phyloP scores from a whole-genome alignment of 2,113 vertebrate genomes.

The Papio anubis region DNA sequence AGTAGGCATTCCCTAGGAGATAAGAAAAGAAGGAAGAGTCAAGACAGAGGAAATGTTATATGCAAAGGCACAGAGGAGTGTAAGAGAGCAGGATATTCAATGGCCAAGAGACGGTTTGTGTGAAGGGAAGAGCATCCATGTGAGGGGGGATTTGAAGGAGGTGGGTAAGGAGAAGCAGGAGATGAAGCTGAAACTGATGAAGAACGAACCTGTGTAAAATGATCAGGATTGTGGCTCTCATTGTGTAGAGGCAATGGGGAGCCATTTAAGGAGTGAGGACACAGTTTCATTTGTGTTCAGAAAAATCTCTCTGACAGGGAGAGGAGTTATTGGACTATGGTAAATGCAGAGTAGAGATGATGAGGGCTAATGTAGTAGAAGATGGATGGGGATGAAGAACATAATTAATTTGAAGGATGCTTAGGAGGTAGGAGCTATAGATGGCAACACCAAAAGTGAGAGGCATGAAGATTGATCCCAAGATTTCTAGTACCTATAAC shows the following conservation, averaged over 20 bases:
- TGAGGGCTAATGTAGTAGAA: background rate
- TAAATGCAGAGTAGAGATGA: background rate
- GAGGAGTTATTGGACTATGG: background rate
- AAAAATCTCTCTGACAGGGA: background rate
- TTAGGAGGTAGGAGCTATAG: background rate
- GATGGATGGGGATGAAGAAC: background rate
- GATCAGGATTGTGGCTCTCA: background rate
- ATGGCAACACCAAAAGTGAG: background rate
- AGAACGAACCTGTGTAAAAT: background rate
- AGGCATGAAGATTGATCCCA: background rate
- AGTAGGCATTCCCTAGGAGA: background rate
- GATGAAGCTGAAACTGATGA: background rate
- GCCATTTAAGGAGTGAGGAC: background rate
- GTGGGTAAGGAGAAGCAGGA: background rate
- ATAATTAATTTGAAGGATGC: background rate
- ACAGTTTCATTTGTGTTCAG: background rate
- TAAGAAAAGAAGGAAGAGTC: background rate
- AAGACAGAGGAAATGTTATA: background rate
- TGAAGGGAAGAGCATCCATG: fast-evolving
- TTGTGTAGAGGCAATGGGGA: background rate
- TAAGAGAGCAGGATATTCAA: fast-evolving
- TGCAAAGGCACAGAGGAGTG: background rate
- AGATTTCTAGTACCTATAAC: background rate
- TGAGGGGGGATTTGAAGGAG: background rate
- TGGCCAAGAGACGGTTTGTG: background rate